Evolutionary conservation across 1,140 invertebrate species (phyloP).

Genomic region (Octopus bimaculoides): DNA sequence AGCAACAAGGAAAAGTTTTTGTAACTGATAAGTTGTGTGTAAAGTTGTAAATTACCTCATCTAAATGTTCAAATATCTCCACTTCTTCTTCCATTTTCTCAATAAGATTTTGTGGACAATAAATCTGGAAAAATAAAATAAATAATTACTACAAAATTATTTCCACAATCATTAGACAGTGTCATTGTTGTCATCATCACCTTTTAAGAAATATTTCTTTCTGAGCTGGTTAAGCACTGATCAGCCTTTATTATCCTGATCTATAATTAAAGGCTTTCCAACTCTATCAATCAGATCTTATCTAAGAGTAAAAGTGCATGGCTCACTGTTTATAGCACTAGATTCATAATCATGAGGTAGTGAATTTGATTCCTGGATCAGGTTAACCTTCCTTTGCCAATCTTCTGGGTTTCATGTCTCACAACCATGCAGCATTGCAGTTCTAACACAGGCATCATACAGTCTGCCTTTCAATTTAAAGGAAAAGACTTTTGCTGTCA

Average conservation of each 20-base stretch:
- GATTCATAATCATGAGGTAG: too few relatives aligned
- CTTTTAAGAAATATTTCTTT: background rate
- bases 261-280: background rate
- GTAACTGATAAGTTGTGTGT: background rate
- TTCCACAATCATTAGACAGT: background rate
- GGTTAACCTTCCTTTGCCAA: too few relatives aligned
- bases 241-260: background rate
- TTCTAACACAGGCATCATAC: too few relatives aligned
- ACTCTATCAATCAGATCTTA: background rate
- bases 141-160: background rate
- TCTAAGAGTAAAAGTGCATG: background rate
- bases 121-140: slow-evolving; percentile 31
- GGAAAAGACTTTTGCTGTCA: too few relatives aligned
- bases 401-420: too few relatives aligned
- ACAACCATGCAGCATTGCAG: too few relatives aligned
- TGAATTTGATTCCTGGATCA: too few relatives aligned
- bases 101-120: slow-evolving; percentile 28
- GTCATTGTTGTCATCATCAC: background rate
- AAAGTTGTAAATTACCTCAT: slow-evolving; percentile 23
- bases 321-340: background rate
- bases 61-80: slow-evolving; percentile 26
- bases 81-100: slow-evolving; percentile 36
- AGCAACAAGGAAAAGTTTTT: background rate
- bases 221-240: background rate
- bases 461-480: too few relatives aligned